Conservation (phyloP, 2,113 vertebrate species). For the Corydoras maculifer region DNA sequence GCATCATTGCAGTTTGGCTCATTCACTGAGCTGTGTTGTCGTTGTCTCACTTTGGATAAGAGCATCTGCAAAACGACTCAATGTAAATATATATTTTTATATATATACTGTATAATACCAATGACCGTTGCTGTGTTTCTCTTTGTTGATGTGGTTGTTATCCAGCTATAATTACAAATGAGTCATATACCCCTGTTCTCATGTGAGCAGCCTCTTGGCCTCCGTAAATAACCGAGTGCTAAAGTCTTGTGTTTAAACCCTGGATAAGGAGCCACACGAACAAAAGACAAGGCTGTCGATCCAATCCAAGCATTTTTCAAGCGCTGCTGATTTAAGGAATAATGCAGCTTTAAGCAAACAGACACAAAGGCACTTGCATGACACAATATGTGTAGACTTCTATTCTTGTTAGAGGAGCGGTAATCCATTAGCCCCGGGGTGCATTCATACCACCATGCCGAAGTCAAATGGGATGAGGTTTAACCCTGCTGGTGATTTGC, state of each 20-base stretch:
- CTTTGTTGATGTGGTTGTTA: background rate
- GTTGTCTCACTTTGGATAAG: too few species aligned
- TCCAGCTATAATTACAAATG: conserved; percentile 19
- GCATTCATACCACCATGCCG: background rate
- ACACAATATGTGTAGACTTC: background rate
- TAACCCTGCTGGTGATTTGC: background rate
- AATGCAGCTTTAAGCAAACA: conserved; percentile 16
- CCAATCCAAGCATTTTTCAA: background rate
- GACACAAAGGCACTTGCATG: background rate
- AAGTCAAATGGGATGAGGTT: background rate
- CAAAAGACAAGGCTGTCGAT: background rate
- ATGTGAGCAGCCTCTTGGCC: conserved; percentile 1
- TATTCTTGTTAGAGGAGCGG: background rate
- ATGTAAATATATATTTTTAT: too few species aligned
- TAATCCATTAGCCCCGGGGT: background rate
- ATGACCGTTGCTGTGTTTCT: conserved; percentile 3
- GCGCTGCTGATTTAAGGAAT: background rate
- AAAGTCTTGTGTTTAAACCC: conserved; percentile 13
- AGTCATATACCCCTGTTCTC: conserved; percentile 23
- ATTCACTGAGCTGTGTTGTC: too few species aligned
- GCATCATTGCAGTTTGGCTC: too few species aligned
- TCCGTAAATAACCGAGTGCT: conserved; percentile 33
- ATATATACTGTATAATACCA: background rate
- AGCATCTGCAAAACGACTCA: too few species aligned
- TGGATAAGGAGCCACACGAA: conserved; percentile 11